Conservation (phyloP, 2,113 vertebrate species). For the Syrmaticus mikado region DNA sequence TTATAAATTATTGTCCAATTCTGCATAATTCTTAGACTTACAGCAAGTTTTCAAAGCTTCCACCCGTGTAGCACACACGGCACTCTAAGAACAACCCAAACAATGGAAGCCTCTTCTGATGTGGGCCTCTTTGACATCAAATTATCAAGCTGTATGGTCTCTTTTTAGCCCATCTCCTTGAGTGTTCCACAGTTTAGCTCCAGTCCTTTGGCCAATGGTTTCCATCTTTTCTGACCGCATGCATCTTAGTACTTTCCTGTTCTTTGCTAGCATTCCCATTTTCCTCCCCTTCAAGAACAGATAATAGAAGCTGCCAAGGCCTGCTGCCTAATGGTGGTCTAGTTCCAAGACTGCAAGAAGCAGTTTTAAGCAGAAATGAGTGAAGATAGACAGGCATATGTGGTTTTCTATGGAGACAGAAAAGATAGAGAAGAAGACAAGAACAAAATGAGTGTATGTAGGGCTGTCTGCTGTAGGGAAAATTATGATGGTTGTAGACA, state of each 20-base stretch:
- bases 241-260: not conserved
- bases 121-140: not conserved
- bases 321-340: fast-evolving
- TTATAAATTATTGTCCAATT: not conserved
- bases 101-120: not conserved
- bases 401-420: not conserved
- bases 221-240: not conserved
- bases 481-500: not conserved
- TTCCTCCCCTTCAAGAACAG: not conserved
- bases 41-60: not conserved
- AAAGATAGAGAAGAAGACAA: not conserved
- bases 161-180: not conserved
- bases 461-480: not conserved
- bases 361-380: not conserved
- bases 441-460: not conserved
- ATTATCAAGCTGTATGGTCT: not conserved
- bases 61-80: not conserved
- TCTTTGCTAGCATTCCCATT: not conserved
- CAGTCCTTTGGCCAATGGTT: not conserved
- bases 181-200: not conserved
- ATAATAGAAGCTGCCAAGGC: not conserved
- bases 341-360: not conserved
- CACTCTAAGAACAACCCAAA: not conserved
- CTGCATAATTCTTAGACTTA: not conserved
- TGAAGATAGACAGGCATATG: not conserved